Conservation (phyloP, 2,113 vertebrate species). For the Anguilla japonica region DNA sequence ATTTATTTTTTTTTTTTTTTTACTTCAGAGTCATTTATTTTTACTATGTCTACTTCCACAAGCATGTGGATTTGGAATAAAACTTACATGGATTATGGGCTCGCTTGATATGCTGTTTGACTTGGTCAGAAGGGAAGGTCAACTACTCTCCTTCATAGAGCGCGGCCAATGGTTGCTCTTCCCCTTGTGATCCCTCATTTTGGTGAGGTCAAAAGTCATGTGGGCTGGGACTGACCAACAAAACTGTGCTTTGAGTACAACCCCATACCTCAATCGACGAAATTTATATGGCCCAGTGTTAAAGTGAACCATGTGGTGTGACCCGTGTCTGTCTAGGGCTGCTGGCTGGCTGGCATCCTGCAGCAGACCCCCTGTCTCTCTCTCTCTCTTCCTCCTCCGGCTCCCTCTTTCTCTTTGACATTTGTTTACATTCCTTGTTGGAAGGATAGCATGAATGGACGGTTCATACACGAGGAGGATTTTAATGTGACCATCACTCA, state of each 20-base stretch:
- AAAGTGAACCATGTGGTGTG: not conserved
- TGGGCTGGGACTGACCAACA: not conserved
- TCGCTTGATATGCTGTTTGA: not conserved
- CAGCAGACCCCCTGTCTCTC: not conserved
- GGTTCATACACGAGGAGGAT: not conserved
- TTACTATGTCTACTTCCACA: not conserved
- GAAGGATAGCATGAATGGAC: not conserved
- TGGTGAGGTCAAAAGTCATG: not conserved
- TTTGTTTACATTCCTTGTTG: not conserved
- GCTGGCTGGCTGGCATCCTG: not conserved
- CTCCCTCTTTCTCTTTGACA: not conserved
- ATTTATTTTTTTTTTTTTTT: too few relatives aligned
- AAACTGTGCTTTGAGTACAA: not conserved
- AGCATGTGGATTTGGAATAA: not conserved
- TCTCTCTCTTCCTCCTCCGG: not conserved
- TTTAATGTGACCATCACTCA: not conserved
- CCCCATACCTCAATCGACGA: not conserved
- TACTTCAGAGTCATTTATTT: too few relatives aligned
- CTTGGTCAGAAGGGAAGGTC: not conserved
- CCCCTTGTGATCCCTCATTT: not conserved
- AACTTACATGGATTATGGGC: not conserved
- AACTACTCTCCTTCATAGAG: not conserved
- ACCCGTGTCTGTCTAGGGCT: not conserved
- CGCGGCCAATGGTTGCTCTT: not conserved
- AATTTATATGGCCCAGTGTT: not conserved